phyloP scores from a whole-genome alignment of 2,797 vertebrate species.

The Argentina silus region DNA sequence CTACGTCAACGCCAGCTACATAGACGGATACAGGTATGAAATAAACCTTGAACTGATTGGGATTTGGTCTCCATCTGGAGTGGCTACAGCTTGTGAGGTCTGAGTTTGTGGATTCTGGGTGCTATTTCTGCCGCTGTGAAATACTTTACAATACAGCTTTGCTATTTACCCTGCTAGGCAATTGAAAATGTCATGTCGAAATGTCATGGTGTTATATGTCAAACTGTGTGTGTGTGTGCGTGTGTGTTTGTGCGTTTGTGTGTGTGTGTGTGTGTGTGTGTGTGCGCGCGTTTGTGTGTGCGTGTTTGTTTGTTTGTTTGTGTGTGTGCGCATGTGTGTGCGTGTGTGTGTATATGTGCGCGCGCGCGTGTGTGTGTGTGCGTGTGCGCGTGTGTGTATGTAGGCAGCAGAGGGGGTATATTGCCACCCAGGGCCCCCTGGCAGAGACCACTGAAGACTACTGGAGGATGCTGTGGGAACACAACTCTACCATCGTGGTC shows the following conservation, averaged over 20 bases:
- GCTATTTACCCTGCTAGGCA: no score
- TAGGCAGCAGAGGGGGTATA: constrained; percentile 96
- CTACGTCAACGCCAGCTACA: constrained; percentile 96
- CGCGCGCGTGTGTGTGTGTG: not conserved
- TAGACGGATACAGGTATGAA: constrained; percentile 91
- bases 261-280: no score
- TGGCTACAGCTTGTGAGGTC: no score
- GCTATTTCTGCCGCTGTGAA: no score
- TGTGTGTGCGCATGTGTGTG: not conserved
- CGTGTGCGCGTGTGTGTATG: constrained; percentile 39
- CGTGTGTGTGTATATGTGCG: constrained; percentile 13
- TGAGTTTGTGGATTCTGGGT: no score
- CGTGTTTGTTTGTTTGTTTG: not conserved
- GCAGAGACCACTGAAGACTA: constrained; percentile 98
- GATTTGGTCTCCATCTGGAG: no score
- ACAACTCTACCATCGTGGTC: constrained; percentile 98
- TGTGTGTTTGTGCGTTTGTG: constrained; percentile 11
- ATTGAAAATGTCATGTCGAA: no score
- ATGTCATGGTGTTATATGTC: no score
- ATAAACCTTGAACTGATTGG: not conserved
- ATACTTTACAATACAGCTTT: no score
- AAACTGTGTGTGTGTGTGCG: constrained; percentile 13
- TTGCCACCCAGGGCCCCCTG: constrained; percentile 94
- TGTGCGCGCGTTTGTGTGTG: not conserved
- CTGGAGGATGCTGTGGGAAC: constrained; percentile 98